phyloP scores from a whole-genome alignment of 2,113 vertebrate genomes.

The Anoura caudifer region DNA sequence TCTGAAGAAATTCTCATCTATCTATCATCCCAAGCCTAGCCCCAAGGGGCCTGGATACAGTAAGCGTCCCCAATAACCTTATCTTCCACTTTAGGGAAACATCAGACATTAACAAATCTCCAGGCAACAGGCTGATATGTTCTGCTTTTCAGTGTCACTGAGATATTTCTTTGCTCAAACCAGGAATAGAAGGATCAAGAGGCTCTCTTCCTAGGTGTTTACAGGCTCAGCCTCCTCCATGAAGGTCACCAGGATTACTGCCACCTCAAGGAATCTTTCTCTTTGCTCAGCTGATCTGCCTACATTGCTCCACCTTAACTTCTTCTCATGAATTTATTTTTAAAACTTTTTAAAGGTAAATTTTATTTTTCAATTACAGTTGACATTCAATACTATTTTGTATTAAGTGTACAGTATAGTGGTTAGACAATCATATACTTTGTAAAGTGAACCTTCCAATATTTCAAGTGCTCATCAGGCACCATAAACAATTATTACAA shows the following conservation, averaged over 20 bases:
- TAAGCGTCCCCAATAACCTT: not conserved
- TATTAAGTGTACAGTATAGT: not conserved
- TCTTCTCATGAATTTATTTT: not conserved
- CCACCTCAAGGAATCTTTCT: not conserved
- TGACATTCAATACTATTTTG: not conserved
- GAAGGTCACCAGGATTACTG: not conserved
- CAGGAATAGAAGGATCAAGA: not conserved
- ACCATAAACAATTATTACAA: not conserved
- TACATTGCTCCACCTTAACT: not conserved
- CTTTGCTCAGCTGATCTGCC: not conserved
- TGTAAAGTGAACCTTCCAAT: not conserved
- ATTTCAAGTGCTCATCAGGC: not conserved
- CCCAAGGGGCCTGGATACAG: not conserved
- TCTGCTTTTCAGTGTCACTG: not conserved
- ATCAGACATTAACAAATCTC: not conserved
- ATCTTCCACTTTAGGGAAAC: not conserved
- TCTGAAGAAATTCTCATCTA: not conserved
- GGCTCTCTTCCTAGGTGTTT: not conserved
- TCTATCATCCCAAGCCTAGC: not conserved
- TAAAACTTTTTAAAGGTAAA: not conserved
- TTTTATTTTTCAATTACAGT: not conserved
- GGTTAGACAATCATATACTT: not conserved
- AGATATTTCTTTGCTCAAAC: not conserved
- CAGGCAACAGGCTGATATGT: not conserved
- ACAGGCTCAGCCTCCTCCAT: not conserved